Evolutionary conservation across 2,797 vertebrate species (phyloP).

Genomic region (Oreochromis mossambicus): DNA sequence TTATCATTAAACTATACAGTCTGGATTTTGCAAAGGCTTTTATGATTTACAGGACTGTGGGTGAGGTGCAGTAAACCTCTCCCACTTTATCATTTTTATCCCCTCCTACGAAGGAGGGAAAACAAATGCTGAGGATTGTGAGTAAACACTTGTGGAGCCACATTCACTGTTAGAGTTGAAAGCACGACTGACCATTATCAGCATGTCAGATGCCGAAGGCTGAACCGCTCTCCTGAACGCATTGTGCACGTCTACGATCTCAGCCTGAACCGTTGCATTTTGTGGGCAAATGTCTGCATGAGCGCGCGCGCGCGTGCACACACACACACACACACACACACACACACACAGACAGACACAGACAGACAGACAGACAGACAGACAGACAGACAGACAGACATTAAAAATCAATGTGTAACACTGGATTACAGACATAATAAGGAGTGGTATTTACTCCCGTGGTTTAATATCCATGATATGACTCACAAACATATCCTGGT

Average conservation of each 20-base stretch:
- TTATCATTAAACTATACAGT: neutral
- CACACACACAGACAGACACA: neutral
- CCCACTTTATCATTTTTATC: neutral
- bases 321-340: neutral
- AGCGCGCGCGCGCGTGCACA: neutral
- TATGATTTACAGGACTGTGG: neutral
- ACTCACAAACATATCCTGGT: conserved; percentile 36
- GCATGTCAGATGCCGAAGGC: conserved; percentile 69
- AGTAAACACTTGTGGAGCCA: neutral
- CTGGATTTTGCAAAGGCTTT: neutral
- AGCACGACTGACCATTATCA: conserved; percentile 65
- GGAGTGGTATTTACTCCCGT: conserved; percentile 21
- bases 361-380: neutral
- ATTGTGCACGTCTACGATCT: conserved; percentile 69
- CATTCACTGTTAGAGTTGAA: neutral
- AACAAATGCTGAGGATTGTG: neutral
- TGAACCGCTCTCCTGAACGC: conserved; percentile 54
- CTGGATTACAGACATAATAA: conserved; percentile 23
- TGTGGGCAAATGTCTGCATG: conserved; percentile 54
- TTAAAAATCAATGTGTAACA: conserved; percentile 14
- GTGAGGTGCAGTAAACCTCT: neutral
- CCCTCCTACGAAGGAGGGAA: neutral
- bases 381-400: neutral
- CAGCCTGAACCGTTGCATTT: conserved; percentile 33
- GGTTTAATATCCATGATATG: neutral